Percentiles rank a stretch among this genome's conserved stretches.
These are phyloP conservation scores for Hipposideros larvatus DNA, from an alignment of 2,797 vertebrate genomes.

Conservation along the genomic window DNA sequence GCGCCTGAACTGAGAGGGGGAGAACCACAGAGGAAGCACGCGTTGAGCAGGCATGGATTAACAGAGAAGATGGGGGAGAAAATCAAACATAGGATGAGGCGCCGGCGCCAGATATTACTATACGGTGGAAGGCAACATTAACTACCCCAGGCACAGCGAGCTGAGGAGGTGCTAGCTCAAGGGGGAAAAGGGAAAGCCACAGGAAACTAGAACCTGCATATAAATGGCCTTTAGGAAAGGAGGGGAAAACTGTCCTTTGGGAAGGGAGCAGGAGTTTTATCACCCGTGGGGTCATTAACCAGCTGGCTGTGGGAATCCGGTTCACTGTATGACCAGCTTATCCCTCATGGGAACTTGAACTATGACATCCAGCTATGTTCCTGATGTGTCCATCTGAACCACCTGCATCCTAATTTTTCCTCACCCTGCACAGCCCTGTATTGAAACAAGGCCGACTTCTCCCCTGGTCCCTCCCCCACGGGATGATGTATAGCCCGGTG, in stretches of 20 bases:
- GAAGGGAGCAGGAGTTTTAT: background rate
- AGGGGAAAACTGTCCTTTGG: background rate
- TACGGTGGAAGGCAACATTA: background rate
- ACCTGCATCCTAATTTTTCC: background rate
- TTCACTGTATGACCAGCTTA: background rate
- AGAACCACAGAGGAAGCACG: background rate
- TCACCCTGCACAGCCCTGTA: background rate
- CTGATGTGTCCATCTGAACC: background rate
- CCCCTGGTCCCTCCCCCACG: rapidly evolving
- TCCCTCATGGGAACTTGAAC: background rate
- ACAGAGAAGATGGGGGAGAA: background rate
- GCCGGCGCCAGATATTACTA: background rate
- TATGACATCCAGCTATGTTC: background rate
- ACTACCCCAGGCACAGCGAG: rapidly evolving
- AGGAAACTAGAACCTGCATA: background rate
- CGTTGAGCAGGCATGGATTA: background rate
- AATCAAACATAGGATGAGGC: background rate
- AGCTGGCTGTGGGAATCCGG: background rate
- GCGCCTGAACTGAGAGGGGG: background rate
- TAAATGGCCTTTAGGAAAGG: background rate
- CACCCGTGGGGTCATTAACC: background rate
- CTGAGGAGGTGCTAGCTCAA: rapidly evolving
- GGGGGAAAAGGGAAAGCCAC: background rate
- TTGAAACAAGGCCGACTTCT: background rate
- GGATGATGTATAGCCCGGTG: rapidly evolving